Percentiles rank a stretch among this genome's conserved stretches.
These are phyloP conservation scores for Coboldia fuscipes DNA, from an alignment of 1,140 invertebrate species.

Conservation along the genomic window DNA sequence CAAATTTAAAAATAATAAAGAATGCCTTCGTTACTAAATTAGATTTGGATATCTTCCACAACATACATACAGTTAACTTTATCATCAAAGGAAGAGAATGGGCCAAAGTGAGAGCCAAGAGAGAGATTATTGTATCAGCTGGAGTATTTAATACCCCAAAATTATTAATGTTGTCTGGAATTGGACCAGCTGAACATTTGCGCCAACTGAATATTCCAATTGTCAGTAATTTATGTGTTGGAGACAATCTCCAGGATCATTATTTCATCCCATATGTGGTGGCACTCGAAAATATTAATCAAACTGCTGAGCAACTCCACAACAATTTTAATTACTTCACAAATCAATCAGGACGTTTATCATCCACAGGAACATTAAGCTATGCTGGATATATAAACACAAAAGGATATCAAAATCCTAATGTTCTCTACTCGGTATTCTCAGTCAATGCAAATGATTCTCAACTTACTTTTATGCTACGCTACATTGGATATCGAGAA, in stretches of 20 bases:
- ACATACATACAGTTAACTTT: constrained; percentile 17
- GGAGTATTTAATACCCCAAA: constrained; percentile 50
- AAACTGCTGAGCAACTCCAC: constrained; percentile 12
- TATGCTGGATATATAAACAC: constrained; percentile 20
- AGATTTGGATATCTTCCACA: constrained; percentile 28
- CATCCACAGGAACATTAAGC: constrained; percentile 20
- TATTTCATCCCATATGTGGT: constrained; percentile 20
- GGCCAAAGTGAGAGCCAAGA: constrained; percentile 21
- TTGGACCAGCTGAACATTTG: constrained; percentile 40
- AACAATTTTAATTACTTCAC: constrained; percentile 25
- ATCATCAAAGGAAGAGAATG: constrained; percentile 19
- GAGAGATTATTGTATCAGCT: constrained; percentile 51
- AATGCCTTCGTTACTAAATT: constrained; percentile 31
- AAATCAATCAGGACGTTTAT: constrained; percentile 20
- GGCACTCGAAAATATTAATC: constrained; percentile 34
- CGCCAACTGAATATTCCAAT: constrained; percentile 29
- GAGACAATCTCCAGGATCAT: constrained; percentile 66
- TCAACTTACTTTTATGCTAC: not conserved
- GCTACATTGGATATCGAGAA: not conserved
- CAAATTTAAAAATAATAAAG: constrained; percentile 46
- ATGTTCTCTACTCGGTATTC: constrained; percentile 22
- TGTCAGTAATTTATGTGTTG: constrained; percentile 37
- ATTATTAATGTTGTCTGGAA: constrained; percentile 49
- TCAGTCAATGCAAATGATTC: constrained; percentile 13
- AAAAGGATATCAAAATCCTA: no score